These are phyloP conservation scores for Campaea margaritaria DNA, from an alignment of 2,888 invertebrate genomes.

Conservation along the genomic window DNA sequence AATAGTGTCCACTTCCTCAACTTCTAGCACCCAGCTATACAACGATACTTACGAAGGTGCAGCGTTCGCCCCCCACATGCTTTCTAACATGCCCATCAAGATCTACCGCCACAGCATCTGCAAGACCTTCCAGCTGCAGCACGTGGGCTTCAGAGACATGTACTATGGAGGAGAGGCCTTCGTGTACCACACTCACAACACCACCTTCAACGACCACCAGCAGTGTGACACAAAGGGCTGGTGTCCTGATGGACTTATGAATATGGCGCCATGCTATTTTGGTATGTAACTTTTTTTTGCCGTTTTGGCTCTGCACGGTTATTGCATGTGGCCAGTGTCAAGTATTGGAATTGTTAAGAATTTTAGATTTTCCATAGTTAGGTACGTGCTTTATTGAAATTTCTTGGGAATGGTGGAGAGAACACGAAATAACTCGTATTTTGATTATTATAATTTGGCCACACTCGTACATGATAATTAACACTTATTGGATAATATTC, in stretches of 20 bases:
- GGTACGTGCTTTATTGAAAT: too few species aligned
- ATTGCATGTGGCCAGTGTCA: too few species aligned
- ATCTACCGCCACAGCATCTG: slow-evolving; percentile 91
- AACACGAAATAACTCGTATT: too few species aligned
- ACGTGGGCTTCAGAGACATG: slow-evolving; percentile 23
- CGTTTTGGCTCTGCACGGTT: too few species aligned
- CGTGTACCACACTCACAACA: slow-evolving; percentile 29
- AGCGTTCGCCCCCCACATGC: slow-evolving; percentile 87
- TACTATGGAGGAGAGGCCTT: slow-evolving; percentile 34
- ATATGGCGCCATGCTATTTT: slow-evolving; percentile 88
- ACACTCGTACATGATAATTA: too few species aligned
- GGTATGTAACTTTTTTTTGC: slow-evolving; percentile 29
- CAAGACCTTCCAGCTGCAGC: slow-evolving; percentile 44
- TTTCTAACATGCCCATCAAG: slow-evolving; percentile 76
- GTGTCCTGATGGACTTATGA: slow-evolving; percentile 85
- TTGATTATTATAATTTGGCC: too few species aligned
- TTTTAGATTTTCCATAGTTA: too few species aligned
- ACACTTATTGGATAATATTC: too few species aligned
- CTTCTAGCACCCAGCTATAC: slow-evolving; percentile 57
- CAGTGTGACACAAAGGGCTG: slow-evolving; percentile 52
- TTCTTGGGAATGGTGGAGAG: too few species aligned
- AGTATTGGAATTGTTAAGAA: too few species aligned
- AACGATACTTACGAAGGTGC: slow-evolving; percentile 90
- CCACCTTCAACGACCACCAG: slow-evolving; percentile 24
- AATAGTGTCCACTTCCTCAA: too few species aligned